A percentile compares a stretch with the other conserved stretches of the same genome.
Evolutionary conservation across 2,113 vertebrate genomes (phyloP).

Genomic region (Myotis yumanensis): DNA sequence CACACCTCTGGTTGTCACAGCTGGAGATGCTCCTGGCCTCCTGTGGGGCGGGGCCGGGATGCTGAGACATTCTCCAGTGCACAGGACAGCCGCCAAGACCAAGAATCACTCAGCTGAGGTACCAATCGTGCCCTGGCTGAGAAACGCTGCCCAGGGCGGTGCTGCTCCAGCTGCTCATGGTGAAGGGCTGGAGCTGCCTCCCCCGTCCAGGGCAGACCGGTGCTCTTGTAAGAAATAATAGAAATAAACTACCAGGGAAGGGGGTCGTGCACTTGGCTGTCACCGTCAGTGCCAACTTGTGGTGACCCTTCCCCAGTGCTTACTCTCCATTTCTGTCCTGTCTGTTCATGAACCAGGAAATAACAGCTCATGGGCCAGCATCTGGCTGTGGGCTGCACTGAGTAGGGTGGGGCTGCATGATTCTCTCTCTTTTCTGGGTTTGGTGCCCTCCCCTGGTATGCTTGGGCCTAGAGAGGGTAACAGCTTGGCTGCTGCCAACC

Average conservation of each 20-base stretch:
- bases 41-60: not conserved
- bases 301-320: not conserved
- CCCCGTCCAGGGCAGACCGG: not conserved
- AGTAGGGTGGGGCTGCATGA: fast-evolving
- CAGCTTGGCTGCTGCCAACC: not conserved
- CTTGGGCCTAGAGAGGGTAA: not conserved
- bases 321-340: not conserved
- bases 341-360: not conserved
- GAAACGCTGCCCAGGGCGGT: not conserved
- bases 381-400: not conserved
- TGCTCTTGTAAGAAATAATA: not conserved
- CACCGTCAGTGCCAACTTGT: not conserved
- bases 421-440: not conserved
- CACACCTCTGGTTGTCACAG: not conserved
- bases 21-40: not conserved
- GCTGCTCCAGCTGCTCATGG: not conserved
- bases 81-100: not conserved
- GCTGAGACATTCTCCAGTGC: not conserved
- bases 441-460: not conserved
- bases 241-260: not conserved
- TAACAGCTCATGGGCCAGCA: not conserved
- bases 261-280: not conserved
- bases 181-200: not conserved
- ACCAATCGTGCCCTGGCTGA: fast-evolving
- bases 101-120: not conserved